Evolutionary conservation across 2,888 invertebrate species (phyloP).

Genomic region (Thera britannica): DNA sequence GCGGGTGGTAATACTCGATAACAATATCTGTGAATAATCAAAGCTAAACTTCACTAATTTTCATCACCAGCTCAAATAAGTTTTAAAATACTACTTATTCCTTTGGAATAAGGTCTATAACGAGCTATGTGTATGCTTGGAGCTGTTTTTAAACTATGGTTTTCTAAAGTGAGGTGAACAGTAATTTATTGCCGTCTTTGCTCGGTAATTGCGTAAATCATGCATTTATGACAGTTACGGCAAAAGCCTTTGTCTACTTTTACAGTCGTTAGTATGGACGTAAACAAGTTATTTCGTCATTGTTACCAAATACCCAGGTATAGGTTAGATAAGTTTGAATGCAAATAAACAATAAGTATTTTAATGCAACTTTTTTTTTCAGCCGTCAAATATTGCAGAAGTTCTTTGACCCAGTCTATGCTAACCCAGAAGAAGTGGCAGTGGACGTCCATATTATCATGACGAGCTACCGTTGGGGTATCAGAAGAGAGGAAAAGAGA

Average conservation of each 20-base stretch:
- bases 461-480: no score
- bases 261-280: slow-evolving; percentile 61
- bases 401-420: no score
- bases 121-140: slow-evolving; percentile 21
- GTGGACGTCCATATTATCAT: no score
- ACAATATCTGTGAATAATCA: slow-evolving; percentile 82
- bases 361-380: background rate
- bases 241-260: slow-evolving; percentile 73
- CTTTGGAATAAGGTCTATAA: slow-evolving; percentile 47
- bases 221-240: slow-evolving; percentile 80
- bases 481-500: no score
- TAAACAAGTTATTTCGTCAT: slow-evolving; percentile 66
- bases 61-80: slow-evolving; percentile 30
- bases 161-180: slow-evolving; percentile 71
- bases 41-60: slow-evolving; percentile 42
- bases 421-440: no score
- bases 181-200: slow-evolving; percentile 81
- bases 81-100: slow-evolving; percentile 24
- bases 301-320: slow-evolving; percentile 43
- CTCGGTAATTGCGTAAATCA: slow-evolving; percentile 82
- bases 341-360: slow-evolving; percentile 20
- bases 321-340: slow-evolving; percentile 19
- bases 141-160: slow-evolving; percentile 47
- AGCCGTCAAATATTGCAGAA: no score
- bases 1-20: slow-evolving; percentile 76